Percentiles rank a stretch among this genome's conserved stretches.
Evolutionary conservation across 2,797 vertebrate genomes (phyloP).

Genomic region (Loris lydekkerianus): DNA sequence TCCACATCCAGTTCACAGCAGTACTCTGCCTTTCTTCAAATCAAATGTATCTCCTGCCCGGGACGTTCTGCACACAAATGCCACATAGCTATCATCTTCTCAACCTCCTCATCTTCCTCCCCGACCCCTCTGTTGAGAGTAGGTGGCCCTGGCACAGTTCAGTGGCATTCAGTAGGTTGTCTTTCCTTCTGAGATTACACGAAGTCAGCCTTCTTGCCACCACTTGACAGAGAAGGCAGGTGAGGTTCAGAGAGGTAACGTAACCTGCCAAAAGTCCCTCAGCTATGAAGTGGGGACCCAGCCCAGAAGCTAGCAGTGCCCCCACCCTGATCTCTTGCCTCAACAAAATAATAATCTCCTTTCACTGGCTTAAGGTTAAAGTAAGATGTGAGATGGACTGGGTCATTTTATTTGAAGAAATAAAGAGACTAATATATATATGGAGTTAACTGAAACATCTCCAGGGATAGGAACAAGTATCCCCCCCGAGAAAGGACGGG

Average conservation of each 20-base stretch:
- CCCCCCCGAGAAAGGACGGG: not conserved
- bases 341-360: not conserved
- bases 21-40: not conserved
- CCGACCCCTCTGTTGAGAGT: not conserved
- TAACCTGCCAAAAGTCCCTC: not conserved
- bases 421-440: not conserved
- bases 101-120: not conserved
- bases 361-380: constrained; percentile 9
- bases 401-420: constrained; percentile 11
- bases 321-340: not conserved
- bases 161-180: not conserved
- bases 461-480: not conserved
- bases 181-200: not conserved
- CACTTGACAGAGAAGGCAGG: not conserved
- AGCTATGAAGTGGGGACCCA: not conserved
- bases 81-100: not conserved
- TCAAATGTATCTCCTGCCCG: not conserved
- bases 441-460: not conserved
- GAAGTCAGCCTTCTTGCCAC: fast-evolving
- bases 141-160: not conserved
- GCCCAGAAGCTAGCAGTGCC: not conserved
- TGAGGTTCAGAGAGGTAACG: not conserved
- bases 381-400: not conserved
- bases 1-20: not conserved
- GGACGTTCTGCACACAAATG: not conserved